These are phyloP conservation scores for Endotricha flammealis DNA, from an alignment of 2,888 invertebrate species.

Conservation along the genomic window DNA sequence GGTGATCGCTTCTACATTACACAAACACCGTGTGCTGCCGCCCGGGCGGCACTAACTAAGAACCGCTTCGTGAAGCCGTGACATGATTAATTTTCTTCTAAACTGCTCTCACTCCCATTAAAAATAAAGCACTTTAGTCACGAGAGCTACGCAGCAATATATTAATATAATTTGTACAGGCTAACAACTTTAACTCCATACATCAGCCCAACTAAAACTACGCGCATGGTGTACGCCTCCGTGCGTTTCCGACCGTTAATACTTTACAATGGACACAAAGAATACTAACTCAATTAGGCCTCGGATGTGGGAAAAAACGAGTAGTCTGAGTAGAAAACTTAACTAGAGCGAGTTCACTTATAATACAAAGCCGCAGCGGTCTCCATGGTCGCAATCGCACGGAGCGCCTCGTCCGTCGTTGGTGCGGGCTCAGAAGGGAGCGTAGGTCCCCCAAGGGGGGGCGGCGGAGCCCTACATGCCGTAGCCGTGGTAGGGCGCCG, in stretches of 20 bases:
- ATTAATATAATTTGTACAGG: constrained; percentile 61
- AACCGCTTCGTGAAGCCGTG: constrained; percentile 37
- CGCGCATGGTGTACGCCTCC: constrained; percentile 29
- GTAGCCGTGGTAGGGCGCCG: constrained; percentile 76
- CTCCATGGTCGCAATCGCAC: constrained; percentile 32
- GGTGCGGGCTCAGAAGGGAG: constrained; percentile 31
- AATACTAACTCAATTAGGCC: constrained; percentile 26
- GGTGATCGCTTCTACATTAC: not conserved
- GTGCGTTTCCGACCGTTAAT: constrained; percentile 38
- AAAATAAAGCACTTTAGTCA: constrained; percentile 59
- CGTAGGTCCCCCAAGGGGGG: constrained; percentile 32
- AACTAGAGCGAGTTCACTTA: constrained; percentile 14
- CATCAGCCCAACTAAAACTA: constrained; percentile 31
- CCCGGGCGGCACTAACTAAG: constrained; percentile 6
- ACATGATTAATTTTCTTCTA: constrained; percentile 24
- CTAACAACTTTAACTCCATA: constrained; percentile 37
- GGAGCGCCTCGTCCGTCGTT: constrained; percentile 21
- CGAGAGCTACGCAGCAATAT: constrained; percentile 57
- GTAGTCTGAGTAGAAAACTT: constrained; percentile 19
- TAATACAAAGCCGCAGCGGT: constrained; percentile 12
- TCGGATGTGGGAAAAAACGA: constrained; percentile 15
- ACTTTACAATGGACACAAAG: constrained; percentile 12
- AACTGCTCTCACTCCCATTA: constrained; percentile 43
- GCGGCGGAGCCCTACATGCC: constrained; percentile 65
- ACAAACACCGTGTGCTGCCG: not conserved